Evolutionary conservation across 2,113 vertebrate species (phyloP), one percentile per base, ranked within the genome.

Genomic region (Oryzias melastigma): DNA sequence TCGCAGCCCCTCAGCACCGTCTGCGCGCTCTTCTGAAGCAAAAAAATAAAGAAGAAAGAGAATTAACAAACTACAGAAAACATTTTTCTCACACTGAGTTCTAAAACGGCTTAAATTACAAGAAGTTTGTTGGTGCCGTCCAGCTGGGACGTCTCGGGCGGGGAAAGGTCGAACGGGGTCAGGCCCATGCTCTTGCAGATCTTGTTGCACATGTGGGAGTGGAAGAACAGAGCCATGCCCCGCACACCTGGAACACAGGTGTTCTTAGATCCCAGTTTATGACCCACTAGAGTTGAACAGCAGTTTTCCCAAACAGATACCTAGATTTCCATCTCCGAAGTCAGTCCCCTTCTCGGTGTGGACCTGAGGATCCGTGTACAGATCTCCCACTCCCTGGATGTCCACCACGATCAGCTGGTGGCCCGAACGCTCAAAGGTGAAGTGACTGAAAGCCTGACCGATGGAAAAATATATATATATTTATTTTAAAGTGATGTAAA

Each of bases 351-450:
- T 89, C 64, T 95, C 94, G 0, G 97, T 98, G 86, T 99, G 97
- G 87, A 99, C 97, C 90, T 99, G 97, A 45, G 97, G 97, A 81
- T 99, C 97, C 0, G 97, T 99, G 88, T 98, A 99, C 48, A 99
- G 93, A 76, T 99, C 97, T 1, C 97, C 97, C 0, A 99, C 97
- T 10, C 97, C 97, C 71, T 99, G 97, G 87, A 99, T 96, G 85
- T 99, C 97, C 46, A 99, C 97, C 51, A 99, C 92, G 8, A 99
- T 96, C 79, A 99, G 92, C 47, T 99, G 97, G 83, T 99, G 97
- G 56, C 94, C 96, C 0, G 97, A 99, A 18, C 96, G 95, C 85
- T 99, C 97, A 58, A 99, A 99, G 0, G 92, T 91, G 88, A 99
- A 99, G 84, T 99, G 97, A 80, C 96, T 99, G 63, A 99, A 99